phyloP scores from a whole-genome alignment of 2,113 vertebrate species.

The Austrofundulus limnaeus region DNA sequence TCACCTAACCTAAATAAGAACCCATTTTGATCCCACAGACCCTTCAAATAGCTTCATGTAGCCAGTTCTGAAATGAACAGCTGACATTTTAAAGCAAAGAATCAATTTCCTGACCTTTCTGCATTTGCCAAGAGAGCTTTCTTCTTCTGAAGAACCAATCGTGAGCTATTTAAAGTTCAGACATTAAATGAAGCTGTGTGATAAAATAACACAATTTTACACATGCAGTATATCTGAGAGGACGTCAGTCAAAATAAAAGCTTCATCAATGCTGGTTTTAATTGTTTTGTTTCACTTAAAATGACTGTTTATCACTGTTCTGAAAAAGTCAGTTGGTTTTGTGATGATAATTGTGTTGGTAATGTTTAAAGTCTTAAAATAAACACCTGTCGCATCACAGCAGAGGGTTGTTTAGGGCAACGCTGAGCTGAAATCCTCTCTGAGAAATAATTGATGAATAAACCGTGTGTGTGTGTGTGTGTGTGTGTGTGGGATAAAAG shows the following conservation, averaged over 20 bases:
- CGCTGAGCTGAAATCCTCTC: slow-evolving; percentile 57
- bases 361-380: slow-evolving; percentile 39
- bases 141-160: slow-evolving; percentile 63
- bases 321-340: neutral
- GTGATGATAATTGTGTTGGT: neutral
- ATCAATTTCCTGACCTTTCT: slow-evolving; percentile 77
- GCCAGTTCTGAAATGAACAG: slow-evolving; percentile 57
- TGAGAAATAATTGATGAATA: slow-evolving; percentile 72
- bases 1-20: too few species aligned
- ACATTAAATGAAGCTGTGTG: neutral
- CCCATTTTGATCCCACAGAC: slow-evolving; percentile 9
- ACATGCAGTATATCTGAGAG: too few species aligned
- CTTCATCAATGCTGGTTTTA: too few species aligned
- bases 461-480: slow-evolving; percentile 9
- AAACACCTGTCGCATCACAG: slow-evolving; percentile 37
- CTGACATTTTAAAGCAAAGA: slow-evolving; percentile 72
- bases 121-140: slow-evolving; percentile 43
- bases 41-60: slow-evolving; percentile 43
- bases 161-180: neutral
- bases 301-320: too few species aligned
- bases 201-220: too few species aligned
- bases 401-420: slow-evolving; percentile 39
- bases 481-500: slow-evolving; percentile 25
- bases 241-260: too few species aligned
- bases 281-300: too few species aligned